Evolutionary conservation across 2,888 invertebrate genomes (phyloP), one percentile per base, ranked within the genome.

Genomic region (Sesamia inferens): DNA sequence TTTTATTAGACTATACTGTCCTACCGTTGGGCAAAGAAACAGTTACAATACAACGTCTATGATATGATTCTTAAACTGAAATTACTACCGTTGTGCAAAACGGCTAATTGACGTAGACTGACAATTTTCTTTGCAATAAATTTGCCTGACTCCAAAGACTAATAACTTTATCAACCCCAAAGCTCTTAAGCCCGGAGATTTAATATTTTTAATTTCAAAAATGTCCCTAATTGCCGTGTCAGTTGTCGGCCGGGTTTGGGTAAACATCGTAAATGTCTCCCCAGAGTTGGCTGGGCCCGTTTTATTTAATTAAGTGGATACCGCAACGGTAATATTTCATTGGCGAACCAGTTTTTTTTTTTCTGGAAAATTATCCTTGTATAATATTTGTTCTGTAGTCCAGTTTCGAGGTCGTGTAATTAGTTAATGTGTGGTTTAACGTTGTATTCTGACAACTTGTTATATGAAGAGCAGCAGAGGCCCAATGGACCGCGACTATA

Each of bases 211-310:
- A 86, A 90, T 88, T 86, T 83, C 79, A 74, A 81, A 74, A 81
- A 79, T 72, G 81, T 61, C 64, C 76, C 79, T 88, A 90, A 88
- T 88, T 84, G 87, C 82, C 77, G 75, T 88, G 90, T 89, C 89
- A 88, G 89, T 90, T 80, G 85, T 77, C 75, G 72, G 77, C 24
- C 48, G 70, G 58, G 84, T 87, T 88, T 81, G 69, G 81, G 85
- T 86, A 89, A 90, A 90, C 87, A 89, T 83, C 84, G 87, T 88
- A 89, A 88, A 90, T 86, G 87, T 83, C 79, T 84, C 84, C 84
- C 88, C 68, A 73, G 86, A 75, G 82, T 81, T 83, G 85, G 78
- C 81, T 81, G 58, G 68, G 79, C 78, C 66, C 74, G 74, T 85
- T 88, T 88, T 83, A 89, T 89, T 90, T 88, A 89, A 88, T 90